Evolutionary conservation across 1,140 invertebrate genomes (phyloP), one percentile per base, ranked within the genome.

Genomic region (Hycleus phaleratus): DNA sequence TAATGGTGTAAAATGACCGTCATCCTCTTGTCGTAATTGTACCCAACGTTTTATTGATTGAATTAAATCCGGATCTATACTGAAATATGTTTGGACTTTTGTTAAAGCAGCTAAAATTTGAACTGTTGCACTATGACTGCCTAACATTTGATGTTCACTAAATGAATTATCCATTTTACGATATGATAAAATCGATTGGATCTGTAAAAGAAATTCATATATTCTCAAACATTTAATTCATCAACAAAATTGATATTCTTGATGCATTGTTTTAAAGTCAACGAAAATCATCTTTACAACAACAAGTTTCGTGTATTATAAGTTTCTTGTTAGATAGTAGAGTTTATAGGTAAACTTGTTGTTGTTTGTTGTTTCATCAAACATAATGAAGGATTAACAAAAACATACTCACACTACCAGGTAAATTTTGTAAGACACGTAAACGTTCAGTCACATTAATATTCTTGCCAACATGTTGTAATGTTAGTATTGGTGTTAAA

Each of bases 131-230:
- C 77, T 72, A 49, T 81, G 80, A 65, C 80, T 82, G 26, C 74
- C 78, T 58, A 82, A 74, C 58, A 77, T 77, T 48, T 77, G 79
- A 62, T 84, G 82, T 47, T 83, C 81, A 57, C 82, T 82, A 60
- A 84, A 84, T 0, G 81, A 83, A 53, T 79, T 79, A 59, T 84
- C 82, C 26, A 64, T 71, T 68, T 81, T 81, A 7, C 77, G 74
- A 65, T 81, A 84, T 0, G 78, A 77, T 0, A 83, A 64, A 1
- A 84, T 71, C 8, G 77, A 76, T 73, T 83, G 82, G n/a, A 84
- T 78, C 77, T 81, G 71, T 46, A 75, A 70, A 54, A 56, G 25
- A 10, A 5, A 32, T 26, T 32, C 32, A 26, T 2, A 9, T 56
- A 50, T 49, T 38, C 18, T 58, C 38, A 3, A 46, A 38, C 24